Evolutionary conservation across 2,113 vertebrate genomes (phyloP).

Genomic region (Ramphastos sulfuratus): DNA sequence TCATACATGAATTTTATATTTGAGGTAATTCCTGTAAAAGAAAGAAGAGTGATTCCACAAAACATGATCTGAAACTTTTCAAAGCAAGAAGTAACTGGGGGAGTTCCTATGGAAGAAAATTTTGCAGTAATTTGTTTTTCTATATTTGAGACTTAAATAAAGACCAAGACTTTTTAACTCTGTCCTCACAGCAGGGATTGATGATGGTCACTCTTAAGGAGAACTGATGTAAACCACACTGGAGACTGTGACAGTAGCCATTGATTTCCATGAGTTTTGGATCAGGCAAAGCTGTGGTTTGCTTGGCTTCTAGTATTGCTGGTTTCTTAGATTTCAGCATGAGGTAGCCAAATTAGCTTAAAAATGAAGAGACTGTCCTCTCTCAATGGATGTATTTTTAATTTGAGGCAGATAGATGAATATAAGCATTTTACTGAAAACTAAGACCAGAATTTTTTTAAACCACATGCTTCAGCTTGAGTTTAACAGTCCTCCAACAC

Average conservation of each 20-base stretch:
- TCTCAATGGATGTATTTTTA: not conserved
- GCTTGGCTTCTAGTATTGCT: not conserved
- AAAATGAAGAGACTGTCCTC: not conserved
- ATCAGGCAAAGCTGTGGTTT: not conserved
- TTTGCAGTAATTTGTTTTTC: not conserved
- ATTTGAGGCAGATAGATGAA: not conserved
- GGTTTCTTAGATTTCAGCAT: not conserved
- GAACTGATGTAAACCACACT: not conserved
- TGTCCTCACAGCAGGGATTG: not conserved
- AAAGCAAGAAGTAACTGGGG: not conserved
- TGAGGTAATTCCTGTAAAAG: slow-evolving; percentile 25
- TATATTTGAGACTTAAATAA: not conserved
- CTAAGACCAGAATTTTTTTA: not conserved
- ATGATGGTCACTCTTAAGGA: not conserved
- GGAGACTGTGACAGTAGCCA: not conserved
- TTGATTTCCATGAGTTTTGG: not conserved
- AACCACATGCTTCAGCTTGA: not conserved
- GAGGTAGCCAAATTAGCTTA: not conserved
- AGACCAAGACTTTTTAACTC: not conserved
- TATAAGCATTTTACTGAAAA: not conserved
- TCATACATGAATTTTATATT: slow-evolving; percentile 27
- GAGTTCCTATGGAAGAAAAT: not conserved
- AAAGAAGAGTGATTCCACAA: not conserved
- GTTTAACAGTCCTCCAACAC: not conserved
- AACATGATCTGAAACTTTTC: not conserved